A percentile compares a stretch with the other conserved stretches of the same genome.
phyloP scores from a whole-genome alignment of 1,140 invertebrate species.

The Gonioctena quinquepunctata region DNA sequence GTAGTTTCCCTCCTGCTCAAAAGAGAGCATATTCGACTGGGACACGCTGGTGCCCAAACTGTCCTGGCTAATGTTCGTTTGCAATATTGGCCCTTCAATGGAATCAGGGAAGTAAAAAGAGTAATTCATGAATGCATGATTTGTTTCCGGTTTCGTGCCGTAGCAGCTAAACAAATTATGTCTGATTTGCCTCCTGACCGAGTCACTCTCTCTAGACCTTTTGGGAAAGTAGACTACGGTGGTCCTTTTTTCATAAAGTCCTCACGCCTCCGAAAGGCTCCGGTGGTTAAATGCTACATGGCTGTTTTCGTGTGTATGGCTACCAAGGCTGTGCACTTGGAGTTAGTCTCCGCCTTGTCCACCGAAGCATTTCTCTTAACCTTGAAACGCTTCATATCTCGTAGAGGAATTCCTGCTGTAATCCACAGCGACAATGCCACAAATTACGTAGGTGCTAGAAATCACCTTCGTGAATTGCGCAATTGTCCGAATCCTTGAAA shows the following conservation, averaged over 20 bases:
- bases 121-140: conserved; percentile 1
- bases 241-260: conserved; percentile 12
- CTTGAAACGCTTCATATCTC: neutral
- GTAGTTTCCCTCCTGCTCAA: conserved; percentile 4
- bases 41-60: conserved; percentile 5
- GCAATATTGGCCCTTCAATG: conserved; percentile 22
- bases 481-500: conserved; percentile 23
- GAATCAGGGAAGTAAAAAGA: neutral
- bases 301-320: conserved; percentile 3
- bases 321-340: neutral
- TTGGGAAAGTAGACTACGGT: conserved; percentile 11
- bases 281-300: conserved; percentile 2
- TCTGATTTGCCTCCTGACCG: neutral
- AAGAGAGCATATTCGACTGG: neutral
- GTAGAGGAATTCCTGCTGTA: neutral
- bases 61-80: neutral
- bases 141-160: neutral
- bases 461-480: neutral
- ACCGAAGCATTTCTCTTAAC: conserved; percentile 4
- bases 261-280: conserved; percentile 3
- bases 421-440: neutral
- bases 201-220: conserved; percentile 1
- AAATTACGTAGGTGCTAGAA: neutral
- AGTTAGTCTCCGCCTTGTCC: neutral
- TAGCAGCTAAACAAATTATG: neutral